Conservation (phyloP, 1,140 invertebrate genomes). For the Orchestia grillus region DNA sequence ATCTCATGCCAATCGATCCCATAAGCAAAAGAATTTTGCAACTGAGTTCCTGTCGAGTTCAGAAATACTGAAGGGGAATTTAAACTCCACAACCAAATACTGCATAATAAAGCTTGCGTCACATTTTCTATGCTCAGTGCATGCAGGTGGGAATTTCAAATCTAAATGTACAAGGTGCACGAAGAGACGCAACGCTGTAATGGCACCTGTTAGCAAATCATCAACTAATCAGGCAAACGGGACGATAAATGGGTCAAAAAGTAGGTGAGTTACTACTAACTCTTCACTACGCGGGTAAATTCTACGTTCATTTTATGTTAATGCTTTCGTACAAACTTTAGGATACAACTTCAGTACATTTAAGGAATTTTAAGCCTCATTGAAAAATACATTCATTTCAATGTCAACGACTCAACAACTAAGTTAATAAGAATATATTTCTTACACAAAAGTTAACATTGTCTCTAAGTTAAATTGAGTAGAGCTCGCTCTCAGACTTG, state of each 20-base stretch:
- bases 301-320: neutral
- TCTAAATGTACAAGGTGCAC: neutral
- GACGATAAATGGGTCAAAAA: neutral
- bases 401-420: constrained; percentile 11
- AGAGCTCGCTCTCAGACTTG: constrained; percentile 43
- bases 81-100: neutral
- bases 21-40: neutral
- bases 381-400: constrained; percentile 27
- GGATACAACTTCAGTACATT: neutral
- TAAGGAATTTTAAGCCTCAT: neutral
- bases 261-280: neutral
- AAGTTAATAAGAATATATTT: constrained; percentile 34
- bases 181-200: neutral
- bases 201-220: neutral
- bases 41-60: neutral
- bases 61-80: neutral
- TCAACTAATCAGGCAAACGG: neutral
- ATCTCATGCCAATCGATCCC: neutral
- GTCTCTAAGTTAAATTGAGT: neutral
- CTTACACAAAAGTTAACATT: constrained; percentile 34
- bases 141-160: neutral
- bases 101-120: neutral
- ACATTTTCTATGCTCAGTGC: neutral
- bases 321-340: constrained; percentile 22
- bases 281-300: neutral